Base-by-base conservation (phyloP, 1,140 invertebrate species). In the Chelonus insularis region DNA sequence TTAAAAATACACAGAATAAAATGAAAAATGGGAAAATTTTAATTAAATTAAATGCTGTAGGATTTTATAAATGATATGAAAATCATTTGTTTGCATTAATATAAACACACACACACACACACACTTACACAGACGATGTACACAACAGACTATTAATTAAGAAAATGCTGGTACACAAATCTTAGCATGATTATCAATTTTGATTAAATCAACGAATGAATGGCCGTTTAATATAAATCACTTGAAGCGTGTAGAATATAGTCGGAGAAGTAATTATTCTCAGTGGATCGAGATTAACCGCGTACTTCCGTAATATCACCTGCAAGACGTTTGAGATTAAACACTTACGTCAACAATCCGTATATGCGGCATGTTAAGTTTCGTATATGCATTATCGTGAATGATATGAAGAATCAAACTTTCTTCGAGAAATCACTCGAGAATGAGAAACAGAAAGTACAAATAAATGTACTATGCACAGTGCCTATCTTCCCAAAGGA, bases 121-220 rank as follows among this genome's bases (percentile, higher is more conserved):
- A n/a, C n/a, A n/a, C n/a, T n/a, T n/a, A n/a, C n/a, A n/a, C n/a
- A n/a, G n/a, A n/a, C n/a, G n/a, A 21, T 18, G 12, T 25, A 43
- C n/a, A 45, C 2, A 45, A 4, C 4, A 25, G 5, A 56, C 14
- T 12, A 57, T 57, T 57, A 57, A 57, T 45, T 47, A 45, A 12
- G 14, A 9, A 47, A 47, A 7, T 12, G 20, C 16, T 37, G 7
- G 18, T 41, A 55, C 52, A 18, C 21, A 43, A 43, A 56, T 56
- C 37, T 56, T 16, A 5, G 16, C 16, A 39, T 18, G 56, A 48
- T 57, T 47, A 57, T 57, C 41, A 47, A 57, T 48, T 57, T 57
- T 48, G 56, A 57, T 57, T 57, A 48, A 47, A 57, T 57, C 56
- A 57, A 57, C 29, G 25, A 32, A 5, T 55, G 18, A 55, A 55